Percentiles rank a stretch among this genome's conserved stretches.
phyloP scores from a whole-genome alignment of 1,140 invertebrate genomes.

The Meloidogyne floridensis region DNA sequence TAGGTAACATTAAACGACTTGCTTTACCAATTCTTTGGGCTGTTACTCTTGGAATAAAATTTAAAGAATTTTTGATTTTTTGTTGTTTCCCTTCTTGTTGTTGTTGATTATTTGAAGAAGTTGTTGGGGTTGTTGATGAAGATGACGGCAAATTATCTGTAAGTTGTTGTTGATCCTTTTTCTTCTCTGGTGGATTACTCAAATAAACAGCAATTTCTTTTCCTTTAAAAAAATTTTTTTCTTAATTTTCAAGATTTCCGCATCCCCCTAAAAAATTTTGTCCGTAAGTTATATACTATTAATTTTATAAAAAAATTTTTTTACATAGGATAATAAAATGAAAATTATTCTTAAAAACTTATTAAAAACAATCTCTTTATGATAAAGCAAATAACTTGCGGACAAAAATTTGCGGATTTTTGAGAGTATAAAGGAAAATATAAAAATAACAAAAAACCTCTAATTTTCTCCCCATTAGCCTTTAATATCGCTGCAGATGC shows the following conservation, averaged over 20 bases:
- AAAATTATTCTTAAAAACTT: neutral
- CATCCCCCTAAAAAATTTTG: no score
- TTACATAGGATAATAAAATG: no score
- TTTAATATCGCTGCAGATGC: constrained; percentile 38
- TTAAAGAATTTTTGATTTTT: neutral
- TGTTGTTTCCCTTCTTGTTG: neutral
- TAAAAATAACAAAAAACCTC: constrained; percentile 2
- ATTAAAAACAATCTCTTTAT: neutral
- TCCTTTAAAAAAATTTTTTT: constrained; percentile 1
- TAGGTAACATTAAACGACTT: neutral
- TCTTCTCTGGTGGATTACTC: constrained; percentile 36
- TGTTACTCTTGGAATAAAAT: constrained; percentile 18
- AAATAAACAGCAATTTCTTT: constrained; percentile 32
- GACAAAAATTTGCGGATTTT: no score
- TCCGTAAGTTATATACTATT: no score
- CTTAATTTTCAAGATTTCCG: no score
- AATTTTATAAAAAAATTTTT: no score
- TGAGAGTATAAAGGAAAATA: no score
- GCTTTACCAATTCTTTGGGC: constrained; percentile 21
- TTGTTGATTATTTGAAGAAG: neutral
- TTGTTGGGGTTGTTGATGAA: neutral
- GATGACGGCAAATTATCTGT: neutral
- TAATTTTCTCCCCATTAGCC: constrained; percentile 31
- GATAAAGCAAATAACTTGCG: no score
- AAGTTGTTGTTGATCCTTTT: neutral